phyloP scores from a whole-genome alignment of 2,888 invertebrate genomes.

The Polyommatus icarus region DNA sequence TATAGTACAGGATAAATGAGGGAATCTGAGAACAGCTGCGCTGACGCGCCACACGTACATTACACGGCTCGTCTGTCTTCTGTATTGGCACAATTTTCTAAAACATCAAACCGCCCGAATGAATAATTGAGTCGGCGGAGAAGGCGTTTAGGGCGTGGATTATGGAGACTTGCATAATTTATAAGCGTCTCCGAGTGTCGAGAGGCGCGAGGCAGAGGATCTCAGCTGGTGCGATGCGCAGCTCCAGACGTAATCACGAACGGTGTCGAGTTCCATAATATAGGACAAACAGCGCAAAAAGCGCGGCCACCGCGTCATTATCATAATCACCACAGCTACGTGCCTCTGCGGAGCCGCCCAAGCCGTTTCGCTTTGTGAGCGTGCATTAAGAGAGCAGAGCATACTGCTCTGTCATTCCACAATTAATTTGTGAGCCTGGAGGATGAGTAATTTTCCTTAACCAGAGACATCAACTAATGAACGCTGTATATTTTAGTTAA shows the following conservation, averaged over 20 bases:
- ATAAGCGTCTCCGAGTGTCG: conserved; percentile 69
- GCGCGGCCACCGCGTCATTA: conserved; percentile 77
- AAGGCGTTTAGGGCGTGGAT: conserved; percentile 78
- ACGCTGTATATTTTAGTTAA: conserved; percentile 34
- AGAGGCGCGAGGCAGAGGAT: conserved; percentile 52
- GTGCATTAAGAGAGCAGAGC: conserved; percentile 73
- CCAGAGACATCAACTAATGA: conserved; percentile 39
- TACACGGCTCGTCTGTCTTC: conserved; percentile 68
- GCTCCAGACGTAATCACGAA: conserved; percentile 47
- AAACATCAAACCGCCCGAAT: conserved; percentile 77
- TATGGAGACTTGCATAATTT: conserved; percentile 79
- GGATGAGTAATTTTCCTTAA: conserved; percentile 49
- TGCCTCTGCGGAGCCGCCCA: conserved; percentile 69
- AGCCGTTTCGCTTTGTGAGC: conserved; percentile 76
- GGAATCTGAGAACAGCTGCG: conserved; percentile 51
- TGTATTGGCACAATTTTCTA: conserved; percentile 77
- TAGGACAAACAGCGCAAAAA: conserved; percentile 72
- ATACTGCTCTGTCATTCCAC: conserved; percentile 75
- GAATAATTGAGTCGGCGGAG: conserved; percentile 76
- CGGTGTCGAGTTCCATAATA: conserved; percentile 71
- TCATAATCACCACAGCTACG: conserved; percentile 77
- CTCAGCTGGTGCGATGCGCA: conserved; percentile 40
- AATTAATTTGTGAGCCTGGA: conserved; percentile 72
- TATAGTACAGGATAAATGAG: background rate
- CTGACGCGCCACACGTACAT: conserved; percentile 60